phyloP scores from a whole-genome alignment of 2,113 vertebrate genomes.

The Podarcis cretensis region DNA sequence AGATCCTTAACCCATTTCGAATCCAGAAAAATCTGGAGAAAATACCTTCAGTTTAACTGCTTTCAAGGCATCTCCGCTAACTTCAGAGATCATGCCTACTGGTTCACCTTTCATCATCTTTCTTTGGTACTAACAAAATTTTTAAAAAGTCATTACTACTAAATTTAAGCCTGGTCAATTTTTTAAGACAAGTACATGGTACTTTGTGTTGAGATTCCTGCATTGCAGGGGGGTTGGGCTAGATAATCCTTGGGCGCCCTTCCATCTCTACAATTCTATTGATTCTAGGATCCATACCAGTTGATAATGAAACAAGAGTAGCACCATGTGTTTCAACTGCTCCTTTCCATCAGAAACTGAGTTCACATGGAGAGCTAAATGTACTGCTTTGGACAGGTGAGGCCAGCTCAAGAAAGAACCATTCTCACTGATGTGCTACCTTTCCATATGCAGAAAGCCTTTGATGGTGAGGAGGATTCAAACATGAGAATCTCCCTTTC shows the following conservation, averaged over 20 bases:
- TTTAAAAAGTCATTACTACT: not conserved
- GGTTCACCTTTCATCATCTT: conserved; percentile 6
- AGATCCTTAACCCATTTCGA: conserved; percentile 24
- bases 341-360: not conserved
- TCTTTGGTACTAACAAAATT: not conserved
- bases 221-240: no score
- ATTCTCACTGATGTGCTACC: not conserved
- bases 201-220: not conserved
- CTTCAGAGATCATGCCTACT: conserved; percentile 24
- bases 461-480: no score
- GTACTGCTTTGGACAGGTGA: not conserved
- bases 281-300: no score
- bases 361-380: not conserved
- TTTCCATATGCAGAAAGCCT: no score
- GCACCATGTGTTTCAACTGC: not conserved
- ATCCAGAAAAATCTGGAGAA: not conserved
- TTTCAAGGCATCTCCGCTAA: not conserved
- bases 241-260: no score
- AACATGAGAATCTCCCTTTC: no score
- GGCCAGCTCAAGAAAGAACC: not conserved
- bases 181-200: not conserved
- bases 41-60: conserved; percentile 36
- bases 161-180: not conserved
- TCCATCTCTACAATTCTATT: no score
- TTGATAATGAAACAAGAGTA: not conserved